Evolutionary conservation across 2,888 invertebrate species (phyloP), one percentile per base, ranked within the genome.

Genomic region (Pimpla rufipes): DNA sequence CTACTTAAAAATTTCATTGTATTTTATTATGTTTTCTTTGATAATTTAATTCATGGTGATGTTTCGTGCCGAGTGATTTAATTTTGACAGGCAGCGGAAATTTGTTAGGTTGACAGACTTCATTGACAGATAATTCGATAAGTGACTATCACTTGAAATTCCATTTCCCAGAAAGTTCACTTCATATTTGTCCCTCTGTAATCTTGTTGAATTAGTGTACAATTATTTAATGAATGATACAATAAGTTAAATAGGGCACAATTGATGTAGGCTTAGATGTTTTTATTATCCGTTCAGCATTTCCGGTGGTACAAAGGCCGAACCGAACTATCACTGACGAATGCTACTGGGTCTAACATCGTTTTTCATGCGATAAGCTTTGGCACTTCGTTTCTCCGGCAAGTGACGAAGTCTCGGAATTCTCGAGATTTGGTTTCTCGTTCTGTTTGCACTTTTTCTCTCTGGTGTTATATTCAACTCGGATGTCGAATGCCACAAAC

Each of bases 401-500:
- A 35, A 70, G 74, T 83, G 55, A 29, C 85, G 78, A 35, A 78
- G 64, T 29, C 85, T 80, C 13, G 85, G 84, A 76, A 85, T 85
- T n/a, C 70, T 80, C 8, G 86, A 83, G 70, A 70, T 18, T 11
- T 66, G 79, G 74, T 55, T 77, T 62, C 62, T 83, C 23, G 35
- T 68, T 16, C 77, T 68, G 1, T 45, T 10, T 6, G 13, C 10
- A 16, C 3, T 47, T 7, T 50, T 62, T 1, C 35, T 68, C 29
- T 64, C 40, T 6, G 55, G 21, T 16, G 66, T 6, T 4, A 77
- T n/a, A 50, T 86, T 79, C 8, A 84, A 77, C 55, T 85, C 82
- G 8, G 87, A 87, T 55, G 68, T 82, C 16, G 85, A 85, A 55
- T 77, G 74, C 83, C 85, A 83, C 66, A 83, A 77, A 23, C 66